Conservation (phyloP, 2,888 invertebrate species). For the Hirtodrosophila duncani region DNA sequence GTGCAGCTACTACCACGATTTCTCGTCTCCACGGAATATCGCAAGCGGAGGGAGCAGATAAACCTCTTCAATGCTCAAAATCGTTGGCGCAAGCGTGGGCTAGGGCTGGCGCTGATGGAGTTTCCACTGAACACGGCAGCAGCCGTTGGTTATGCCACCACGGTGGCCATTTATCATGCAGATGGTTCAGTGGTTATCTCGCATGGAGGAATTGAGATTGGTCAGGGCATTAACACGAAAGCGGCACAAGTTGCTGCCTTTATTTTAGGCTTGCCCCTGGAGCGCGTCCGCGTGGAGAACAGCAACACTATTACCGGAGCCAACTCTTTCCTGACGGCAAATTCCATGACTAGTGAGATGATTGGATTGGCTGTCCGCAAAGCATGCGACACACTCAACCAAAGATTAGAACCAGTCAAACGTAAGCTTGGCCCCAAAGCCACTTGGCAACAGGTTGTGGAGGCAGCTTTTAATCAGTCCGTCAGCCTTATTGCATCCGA, state of each 20-base stretch:
- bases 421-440: slow-evolving; percentile 70
- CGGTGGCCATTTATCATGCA: slow-evolving; percentile 84
- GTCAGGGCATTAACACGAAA: slow-evolving; percentile 86
- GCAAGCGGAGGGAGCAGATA: slow-evolving; percentile 80
- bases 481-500: slow-evolving; percentile 82
- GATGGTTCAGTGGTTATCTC: slow-evolving; percentile 86
- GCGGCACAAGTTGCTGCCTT: slow-evolving; percentile 87
- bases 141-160: slow-evolving; percentile 79
- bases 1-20: slow-evolving; percentile 79
- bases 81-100: slow-evolving; percentile 89
- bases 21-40: slow-evolving; percentile 80
- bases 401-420: slow-evolving; percentile 82
- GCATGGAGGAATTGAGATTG: slow-evolving; percentile 87
- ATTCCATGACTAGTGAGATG: slow-evolving; percentile 84
- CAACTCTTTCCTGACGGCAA: slow-evolving; percentile 80
- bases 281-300: slow-evolving; percentile 38
- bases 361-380: slow-evolving; percentile 81
- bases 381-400: slow-evolving; percentile 82
- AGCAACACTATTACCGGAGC: slow-evolving; percentile 79
- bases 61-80: slow-evolving; percentile 83
- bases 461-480: slow-evolving; percentile 38
- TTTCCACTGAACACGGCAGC: slow-evolving; percentile 26
- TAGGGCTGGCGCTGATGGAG: slow-evolving; percentile 84
- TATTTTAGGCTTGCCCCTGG: slow-evolving; percentile 81
- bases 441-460: slow-evolving; percentile 80